These are phyloP conservation scores for Sycophila texana DNA, from an alignment of 2,888 invertebrate species.

Conservation along the genomic window DNA sequence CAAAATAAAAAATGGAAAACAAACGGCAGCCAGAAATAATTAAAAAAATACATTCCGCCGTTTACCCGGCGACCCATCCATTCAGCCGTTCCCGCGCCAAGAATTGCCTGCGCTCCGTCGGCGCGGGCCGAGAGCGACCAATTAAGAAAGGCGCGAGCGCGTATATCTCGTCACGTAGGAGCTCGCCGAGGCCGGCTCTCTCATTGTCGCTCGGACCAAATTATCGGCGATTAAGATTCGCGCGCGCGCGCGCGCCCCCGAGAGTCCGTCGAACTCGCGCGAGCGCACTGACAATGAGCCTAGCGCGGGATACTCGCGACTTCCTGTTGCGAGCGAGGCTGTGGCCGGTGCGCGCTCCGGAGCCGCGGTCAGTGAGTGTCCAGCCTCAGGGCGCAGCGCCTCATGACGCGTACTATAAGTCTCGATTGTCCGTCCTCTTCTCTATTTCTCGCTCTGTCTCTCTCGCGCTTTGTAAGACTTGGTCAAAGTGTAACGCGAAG, in stretches of 20 bases:
- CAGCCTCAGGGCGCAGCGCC: slow-evolving; percentile 68
- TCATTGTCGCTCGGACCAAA: slow-evolving; percentile 4
- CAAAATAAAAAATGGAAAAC: too few relatives aligned
- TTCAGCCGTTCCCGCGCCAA: too few relatives aligned
- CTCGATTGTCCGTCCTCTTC: not conserved
- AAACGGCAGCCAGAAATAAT: too few relatives aligned
- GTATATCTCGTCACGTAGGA: slow-evolving; percentile 18
- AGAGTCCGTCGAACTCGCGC: too few relatives aligned
- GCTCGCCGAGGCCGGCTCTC: not conserved
- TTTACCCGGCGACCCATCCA: too few relatives aligned
- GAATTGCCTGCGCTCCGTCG: too few relatives aligned
- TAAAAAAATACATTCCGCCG: too few relatives aligned
- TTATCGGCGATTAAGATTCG: slow-evolving; percentile 49
- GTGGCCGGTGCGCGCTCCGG: slow-evolving; percentile 8
- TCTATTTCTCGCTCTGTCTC: not conserved
- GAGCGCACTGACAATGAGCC: not conserved
- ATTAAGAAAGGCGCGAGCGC: not conserved
- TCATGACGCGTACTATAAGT: not conserved
- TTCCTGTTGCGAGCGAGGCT: slow-evolving; percentile 45
- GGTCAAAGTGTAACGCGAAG: not conserved
- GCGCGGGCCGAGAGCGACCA: too few relatives aligned
- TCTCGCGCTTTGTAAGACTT: not conserved
- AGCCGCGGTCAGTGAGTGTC: slow-evolving; percentile 66
- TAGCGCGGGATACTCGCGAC: slow-evolving; percentile 24
- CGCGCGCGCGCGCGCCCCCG: slow-evolving; percentile 33